These are phyloP conservation scores for Argyresthia albistria DNA, from an alignment of 2,888 invertebrate genomes.

Conservation along the genomic window DNA sequence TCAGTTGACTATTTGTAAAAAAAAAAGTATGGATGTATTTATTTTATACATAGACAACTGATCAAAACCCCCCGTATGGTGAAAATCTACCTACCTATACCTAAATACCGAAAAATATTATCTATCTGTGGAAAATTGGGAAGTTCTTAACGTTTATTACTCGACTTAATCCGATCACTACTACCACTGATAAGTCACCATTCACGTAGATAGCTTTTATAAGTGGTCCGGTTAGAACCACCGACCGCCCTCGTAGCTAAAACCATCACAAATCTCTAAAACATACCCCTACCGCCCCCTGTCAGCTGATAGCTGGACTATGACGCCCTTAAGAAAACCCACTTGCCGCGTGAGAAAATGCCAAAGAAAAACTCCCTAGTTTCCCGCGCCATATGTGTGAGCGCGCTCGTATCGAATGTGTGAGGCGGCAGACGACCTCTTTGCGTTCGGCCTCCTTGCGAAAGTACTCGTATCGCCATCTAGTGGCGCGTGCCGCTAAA, in stretches of 20 bases:
- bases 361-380: slow-evolving; percentile 36
- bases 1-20: no score
- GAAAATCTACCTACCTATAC: no score
- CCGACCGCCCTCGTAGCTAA: background rate
- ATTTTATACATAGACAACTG: no score
- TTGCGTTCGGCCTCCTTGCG: background rate
- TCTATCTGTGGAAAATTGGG: no score
- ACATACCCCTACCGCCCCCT: slow-evolving; percentile 50
- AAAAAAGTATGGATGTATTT: no score
- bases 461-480: slow-evolving; percentile 35
- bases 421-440: background rate
- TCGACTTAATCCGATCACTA: background rate
- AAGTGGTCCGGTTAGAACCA: no score
- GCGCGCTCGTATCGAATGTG: slow-evolving; percentile 35
- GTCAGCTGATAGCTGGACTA: slow-evolving; percentile 47
- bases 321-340: slow-evolving; percentile 35
- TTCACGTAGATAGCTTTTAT: background rate
- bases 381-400: slow-evolving; percentile 30
- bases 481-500: slow-evolving; percentile 39
- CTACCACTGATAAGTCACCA: background rate
- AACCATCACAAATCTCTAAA: slow-evolving; percentile 5
- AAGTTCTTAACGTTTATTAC: no score
- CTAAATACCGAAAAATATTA: no score
- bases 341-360: slow-evolving; percentile 42
- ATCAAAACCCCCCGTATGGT: no score